Percentiles rank a stretch among this genome's conserved stretches.
phyloP scores from a whole-genome alignment of 2,888 invertebrate species.

The Parasteatoda lunata region DNA sequence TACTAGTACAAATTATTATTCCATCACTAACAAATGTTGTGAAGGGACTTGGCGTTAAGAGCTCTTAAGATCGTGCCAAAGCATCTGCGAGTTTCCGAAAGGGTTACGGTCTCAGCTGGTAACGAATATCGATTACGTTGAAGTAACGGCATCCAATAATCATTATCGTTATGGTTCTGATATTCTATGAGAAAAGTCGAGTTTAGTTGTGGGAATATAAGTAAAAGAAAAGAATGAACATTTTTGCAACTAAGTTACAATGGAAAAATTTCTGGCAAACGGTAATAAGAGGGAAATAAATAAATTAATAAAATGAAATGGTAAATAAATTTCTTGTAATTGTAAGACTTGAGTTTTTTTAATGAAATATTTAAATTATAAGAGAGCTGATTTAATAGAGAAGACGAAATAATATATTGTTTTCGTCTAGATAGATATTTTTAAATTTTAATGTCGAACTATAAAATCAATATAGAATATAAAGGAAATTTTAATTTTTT shows the following conservation, averaged over 20 bases:
- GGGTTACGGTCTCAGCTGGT: conserved; percentile 56
- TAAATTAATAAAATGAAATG: background rate
- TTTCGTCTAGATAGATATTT: too few relatives aligned
- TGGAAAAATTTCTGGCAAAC: background rate
- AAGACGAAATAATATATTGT: too few relatives aligned
- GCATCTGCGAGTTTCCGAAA: conserved; percentile 16
- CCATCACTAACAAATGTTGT: conserved; percentile 37
- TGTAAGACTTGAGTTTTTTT: too few relatives aligned
- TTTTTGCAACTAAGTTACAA: background rate
- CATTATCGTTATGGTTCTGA: conserved; percentile 45
- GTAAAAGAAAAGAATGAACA: background rate
- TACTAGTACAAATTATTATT: background rate
- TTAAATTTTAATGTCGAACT: too few relatives aligned
- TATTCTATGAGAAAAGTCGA: conserved; percentile 9
- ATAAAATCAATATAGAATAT: too few relatives aligned
- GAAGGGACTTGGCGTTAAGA: conserved; percentile 28
- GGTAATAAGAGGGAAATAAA: background rate
- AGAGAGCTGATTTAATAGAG: background rate
- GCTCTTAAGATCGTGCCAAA: conserved; percentile 25
- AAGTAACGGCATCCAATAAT: conserved; percentile 56
- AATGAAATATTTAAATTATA: too few relatives aligned
- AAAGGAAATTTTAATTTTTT: too few relatives aligned
- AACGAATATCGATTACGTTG: conserved; percentile 42
- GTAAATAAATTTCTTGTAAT: background rate
- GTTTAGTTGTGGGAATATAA: background rate